Percentiles rank a stretch among this genome's conserved stretches.
Conservation (phyloP, 2,888 invertebrate species). For the Drosophila histrio region DNA sequence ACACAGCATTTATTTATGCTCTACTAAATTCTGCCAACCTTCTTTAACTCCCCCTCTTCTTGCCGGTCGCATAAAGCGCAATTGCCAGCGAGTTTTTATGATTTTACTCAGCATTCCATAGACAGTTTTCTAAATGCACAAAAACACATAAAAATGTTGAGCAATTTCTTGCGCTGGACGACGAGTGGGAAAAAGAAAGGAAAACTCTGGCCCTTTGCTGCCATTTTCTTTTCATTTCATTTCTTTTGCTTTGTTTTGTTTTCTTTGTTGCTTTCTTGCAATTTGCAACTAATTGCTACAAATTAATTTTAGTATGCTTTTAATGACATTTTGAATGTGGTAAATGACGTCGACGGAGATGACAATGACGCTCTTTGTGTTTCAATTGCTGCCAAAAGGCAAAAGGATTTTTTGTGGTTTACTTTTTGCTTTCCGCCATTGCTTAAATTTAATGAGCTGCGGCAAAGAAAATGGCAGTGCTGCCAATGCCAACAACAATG, state of each 20-base stretch:
- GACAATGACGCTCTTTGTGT: slow-evolving; percentile 67
- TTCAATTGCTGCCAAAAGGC: slow-evolving; percentile 55
- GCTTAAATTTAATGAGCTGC: slow-evolving; percentile 69
- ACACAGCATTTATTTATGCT: slow-evolving; percentile 77
- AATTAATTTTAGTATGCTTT: slow-evolving; percentile 80
- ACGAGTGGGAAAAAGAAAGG: neutral
- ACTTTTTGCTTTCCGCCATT: slow-evolving; percentile 34
- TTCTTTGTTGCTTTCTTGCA: slow-evolving; percentile 63
- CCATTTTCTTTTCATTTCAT: neutral
- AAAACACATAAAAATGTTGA: slow-evolving; percentile 77
- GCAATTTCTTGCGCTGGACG: slow-evolving; percentile 52
- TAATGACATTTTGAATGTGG: slow-evolving; percentile 80
- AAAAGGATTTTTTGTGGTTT: slow-evolving; percentile 57
- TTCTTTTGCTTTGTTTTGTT: slow-evolving; percentile 6
- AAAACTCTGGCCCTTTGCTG: slow-evolving; percentile 25
- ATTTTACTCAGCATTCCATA: slow-evolving; percentile 58
- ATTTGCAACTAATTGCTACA: slow-evolving; percentile 80
- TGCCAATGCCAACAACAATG: too few relatives aligned
- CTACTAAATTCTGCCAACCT: slow-evolving; percentile 36
- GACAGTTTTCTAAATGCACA: slow-evolving; percentile 74
- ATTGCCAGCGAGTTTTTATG: slow-evolving; percentile 70
- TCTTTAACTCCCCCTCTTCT: neutral
- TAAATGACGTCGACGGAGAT: slow-evolving; percentile 59
- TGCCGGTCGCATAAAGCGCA: slow-evolving; percentile 20
- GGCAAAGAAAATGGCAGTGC: too few relatives aligned